These are phyloP conservation scores for Nerophis lumbriciformis DNA, from an alignment of 2,113 vertebrate genomes.

Conservation along the genomic window DNA sequence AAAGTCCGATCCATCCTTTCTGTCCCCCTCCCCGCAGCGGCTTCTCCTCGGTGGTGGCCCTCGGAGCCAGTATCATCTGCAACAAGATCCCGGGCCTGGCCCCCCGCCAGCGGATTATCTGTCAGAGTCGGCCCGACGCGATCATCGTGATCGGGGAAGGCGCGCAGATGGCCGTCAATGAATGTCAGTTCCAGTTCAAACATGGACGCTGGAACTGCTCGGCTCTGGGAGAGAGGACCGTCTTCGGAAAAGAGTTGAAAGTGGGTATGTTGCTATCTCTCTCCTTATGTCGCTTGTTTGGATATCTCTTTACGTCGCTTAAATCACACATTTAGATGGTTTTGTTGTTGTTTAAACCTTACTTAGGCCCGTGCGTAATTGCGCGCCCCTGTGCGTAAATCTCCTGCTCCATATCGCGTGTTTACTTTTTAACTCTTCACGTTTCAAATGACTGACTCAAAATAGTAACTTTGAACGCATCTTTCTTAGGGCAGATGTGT, in stretches of 20 bases:
- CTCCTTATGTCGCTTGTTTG: no score
- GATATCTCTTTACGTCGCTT: no score
- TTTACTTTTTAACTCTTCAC: neutral
- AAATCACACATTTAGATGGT: no score
- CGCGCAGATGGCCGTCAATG: conserved; percentile 97
- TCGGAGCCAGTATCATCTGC: conserved; percentile 98
- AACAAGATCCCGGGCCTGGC: conserved; percentile 98
- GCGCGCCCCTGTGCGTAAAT: conserved; percentile 24
- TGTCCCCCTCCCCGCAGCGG: conserved; percentile 72
- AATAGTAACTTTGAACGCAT: no score
- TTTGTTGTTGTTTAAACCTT: neutral
- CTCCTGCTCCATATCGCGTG: no score
- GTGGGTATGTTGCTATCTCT: conserved; percentile 89
- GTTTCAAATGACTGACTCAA: no score
- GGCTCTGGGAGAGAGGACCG: conserved; percentile 90
- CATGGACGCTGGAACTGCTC: conserved; percentile 98
- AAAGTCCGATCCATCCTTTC: conserved; percentile 37
- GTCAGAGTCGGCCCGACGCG: conserved; percentile 97
- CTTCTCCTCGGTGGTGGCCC: conserved; percentile 93
- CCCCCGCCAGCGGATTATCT: conserved; percentile 95
- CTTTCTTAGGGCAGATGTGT: no score
- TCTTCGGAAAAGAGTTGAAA: conserved; percentile 99
- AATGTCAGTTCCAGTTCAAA: conserved; percentile 98
- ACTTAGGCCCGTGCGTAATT: neutral
- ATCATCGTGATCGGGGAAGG: conserved; percentile 98